These are phyloP conservation scores for Lepeophtheirus salmonis DNA, from an alignment of 1,140 invertebrate species.

Conservation along the genomic window DNA sequence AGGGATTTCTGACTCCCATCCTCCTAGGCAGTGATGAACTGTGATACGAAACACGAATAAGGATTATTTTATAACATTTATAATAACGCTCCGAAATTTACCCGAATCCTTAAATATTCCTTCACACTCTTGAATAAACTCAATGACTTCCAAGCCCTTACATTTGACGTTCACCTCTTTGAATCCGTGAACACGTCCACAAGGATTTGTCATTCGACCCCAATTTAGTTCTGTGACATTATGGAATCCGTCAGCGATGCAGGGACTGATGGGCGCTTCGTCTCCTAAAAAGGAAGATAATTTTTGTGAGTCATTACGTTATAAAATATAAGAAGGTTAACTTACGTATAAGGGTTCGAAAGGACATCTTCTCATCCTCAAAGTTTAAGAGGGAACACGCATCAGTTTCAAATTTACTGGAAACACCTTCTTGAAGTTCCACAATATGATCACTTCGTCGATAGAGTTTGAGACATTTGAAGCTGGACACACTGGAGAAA, in stretches of 20 bases:
- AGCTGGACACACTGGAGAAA: conserved; percentile 1
- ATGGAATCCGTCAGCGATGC: conserved; percentile 2
- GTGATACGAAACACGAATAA: too few species aligned
- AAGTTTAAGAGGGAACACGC: background rate
- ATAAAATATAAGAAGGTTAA: too few species aligned
- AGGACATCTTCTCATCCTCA: conserved; percentile 8
- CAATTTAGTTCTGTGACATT: conserved; percentile 11
- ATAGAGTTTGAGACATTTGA: conserved; percentile 12
- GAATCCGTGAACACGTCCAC: background rate
- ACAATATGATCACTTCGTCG: conserved; percentile 4
- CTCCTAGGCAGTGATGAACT: conserved; percentile 2
- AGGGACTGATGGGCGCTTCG: background rate
- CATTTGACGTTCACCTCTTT: conserved; percentile 1
- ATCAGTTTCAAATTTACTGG: background rate
- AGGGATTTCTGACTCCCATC: background rate
- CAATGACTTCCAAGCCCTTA: conserved; percentile 2
- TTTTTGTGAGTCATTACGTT: too few species aligned
- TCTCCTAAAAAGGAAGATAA: background rate
- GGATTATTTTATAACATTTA: too few species aligned
- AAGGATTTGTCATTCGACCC: background rate
- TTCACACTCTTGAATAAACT: conserved; percentile 7
- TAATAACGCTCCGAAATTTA: too few species aligned
- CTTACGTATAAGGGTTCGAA: conserved; percentile 4
- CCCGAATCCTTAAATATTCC: conserved; percentile 1
- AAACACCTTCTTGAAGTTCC: conserved; percentile 7